Conservation (phyloP, 23 tunicate genomes). For the Ciona savignyi region DNA sequence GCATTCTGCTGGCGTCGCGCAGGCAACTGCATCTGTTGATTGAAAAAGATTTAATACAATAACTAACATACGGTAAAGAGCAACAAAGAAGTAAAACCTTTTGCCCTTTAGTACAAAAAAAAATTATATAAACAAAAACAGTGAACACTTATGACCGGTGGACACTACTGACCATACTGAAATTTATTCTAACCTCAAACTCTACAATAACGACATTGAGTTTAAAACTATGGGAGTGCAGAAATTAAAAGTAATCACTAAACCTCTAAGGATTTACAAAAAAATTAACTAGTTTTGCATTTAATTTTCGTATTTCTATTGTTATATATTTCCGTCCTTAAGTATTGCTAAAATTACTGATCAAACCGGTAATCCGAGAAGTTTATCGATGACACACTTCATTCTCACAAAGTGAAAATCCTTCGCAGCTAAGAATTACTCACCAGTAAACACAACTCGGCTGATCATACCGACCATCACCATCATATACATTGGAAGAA, state of each 20-base stretch:
- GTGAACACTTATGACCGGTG: background rate
- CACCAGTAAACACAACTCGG: slow-evolving; percentile 69
- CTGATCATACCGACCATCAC: slow-evolving; percentile 99
- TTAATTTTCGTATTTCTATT: too few relatives aligned
- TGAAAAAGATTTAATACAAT: background rate
- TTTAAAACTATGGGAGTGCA: too few relatives aligned
- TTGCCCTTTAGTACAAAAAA: background rate
- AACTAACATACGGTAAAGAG: background rate
- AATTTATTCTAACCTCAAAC: too few relatives aligned
- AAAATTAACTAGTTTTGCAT: too few relatives aligned
- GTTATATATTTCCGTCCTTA: too few relatives aligned
- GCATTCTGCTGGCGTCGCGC: slow-evolving; percentile 53
- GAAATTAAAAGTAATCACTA: too few relatives aligned
- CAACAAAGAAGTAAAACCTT: background rate
- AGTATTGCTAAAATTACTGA: too few relatives aligned
- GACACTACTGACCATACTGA: too few relatives aligned
- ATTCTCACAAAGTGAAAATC: background rate
- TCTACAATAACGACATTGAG: too few relatives aligned
- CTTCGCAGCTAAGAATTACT: background rate
- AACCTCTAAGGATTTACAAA: too few relatives aligned
- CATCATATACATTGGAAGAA: slow-evolving; percentile 94
- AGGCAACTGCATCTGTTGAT: slow-evolving; percentile 57
- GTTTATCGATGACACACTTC: too few relatives aligned
- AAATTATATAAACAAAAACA: background rate
- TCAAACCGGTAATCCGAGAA: too few relatives aligned